A percentile compares a stretch with the other conserved stretches of the same genome.
Conservation (phyloP, 2,797 vertebrate species). For the Malacoraja senta region DNA sequence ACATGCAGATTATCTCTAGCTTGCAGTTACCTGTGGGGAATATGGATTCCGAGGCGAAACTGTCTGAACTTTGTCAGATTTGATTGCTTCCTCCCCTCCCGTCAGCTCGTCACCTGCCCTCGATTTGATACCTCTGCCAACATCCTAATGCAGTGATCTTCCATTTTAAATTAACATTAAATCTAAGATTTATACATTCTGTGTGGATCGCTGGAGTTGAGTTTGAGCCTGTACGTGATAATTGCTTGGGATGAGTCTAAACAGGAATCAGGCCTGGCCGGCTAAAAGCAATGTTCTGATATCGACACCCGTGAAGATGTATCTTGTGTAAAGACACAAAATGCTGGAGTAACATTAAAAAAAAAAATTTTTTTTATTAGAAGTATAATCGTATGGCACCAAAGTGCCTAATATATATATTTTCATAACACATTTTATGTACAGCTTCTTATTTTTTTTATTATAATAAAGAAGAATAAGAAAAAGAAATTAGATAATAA, state of each 20-base stretch:
- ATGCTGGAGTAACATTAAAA: too few species aligned
- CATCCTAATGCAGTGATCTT: background rate
- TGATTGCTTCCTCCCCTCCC: background rate
- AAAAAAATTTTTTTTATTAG: too few species aligned
- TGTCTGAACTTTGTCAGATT: background rate
- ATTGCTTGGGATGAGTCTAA: background rate
- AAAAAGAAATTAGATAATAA: too few species aligned
- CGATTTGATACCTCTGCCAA: background rate
- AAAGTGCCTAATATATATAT: too few species aligned
- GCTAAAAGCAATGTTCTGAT: background rate
- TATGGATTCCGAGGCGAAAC: background rate
- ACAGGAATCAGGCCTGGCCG: background rate
- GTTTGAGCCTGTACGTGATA: background rate
- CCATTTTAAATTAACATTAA: background rate
- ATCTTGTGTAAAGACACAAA: too few species aligned
- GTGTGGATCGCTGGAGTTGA: background rate
- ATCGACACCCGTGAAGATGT: background rate
- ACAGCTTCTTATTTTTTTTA: too few species aligned
- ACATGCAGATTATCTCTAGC: background rate
- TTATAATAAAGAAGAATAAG: too few species aligned
- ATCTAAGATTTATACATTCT: background rate
- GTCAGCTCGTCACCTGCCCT: background rate
- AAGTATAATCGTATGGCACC: too few species aligned
- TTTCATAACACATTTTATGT: too few species aligned
- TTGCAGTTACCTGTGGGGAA: background rate